Conservation (phyloP, 2,113 vertebrate species). For the Epinephelus moara region DNA sequence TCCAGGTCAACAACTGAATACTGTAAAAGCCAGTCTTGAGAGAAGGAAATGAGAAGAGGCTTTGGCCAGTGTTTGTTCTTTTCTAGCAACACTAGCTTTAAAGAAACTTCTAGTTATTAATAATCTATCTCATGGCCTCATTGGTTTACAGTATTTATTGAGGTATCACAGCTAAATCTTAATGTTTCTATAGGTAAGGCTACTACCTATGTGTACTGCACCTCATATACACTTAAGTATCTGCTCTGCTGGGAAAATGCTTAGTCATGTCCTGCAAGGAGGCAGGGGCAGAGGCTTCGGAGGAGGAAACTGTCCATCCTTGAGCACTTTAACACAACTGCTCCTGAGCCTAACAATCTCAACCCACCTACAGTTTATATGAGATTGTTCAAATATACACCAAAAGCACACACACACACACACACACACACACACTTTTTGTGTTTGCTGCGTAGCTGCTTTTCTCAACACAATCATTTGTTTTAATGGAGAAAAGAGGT, state of each 20-base stretch:
- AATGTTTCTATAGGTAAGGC: not conserved
- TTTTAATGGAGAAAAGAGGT: not conserved
- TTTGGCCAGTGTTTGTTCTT: not conserved
- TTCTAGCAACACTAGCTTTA: too few species aligned
- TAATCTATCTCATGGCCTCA: not conserved
- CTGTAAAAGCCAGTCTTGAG: not conserved
- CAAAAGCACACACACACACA: too few species aligned
- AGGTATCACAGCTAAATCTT: not conserved
- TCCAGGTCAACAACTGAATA: not conserved
- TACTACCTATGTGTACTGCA: not conserved
- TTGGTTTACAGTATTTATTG: not conserved
- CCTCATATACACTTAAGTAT: not conserved
- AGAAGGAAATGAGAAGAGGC: not conserved
- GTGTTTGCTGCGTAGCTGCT: too few species aligned
- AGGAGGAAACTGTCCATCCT: not conserved
- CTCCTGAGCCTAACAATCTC: not conserved
- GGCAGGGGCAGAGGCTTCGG: slow-evolving; percentile 13
- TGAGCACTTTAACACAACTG: not conserved
- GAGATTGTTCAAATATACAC: not conserved
- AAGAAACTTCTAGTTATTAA: not conserved
- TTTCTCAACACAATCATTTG: not conserved
- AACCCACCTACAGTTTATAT: not conserved
- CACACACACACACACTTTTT: too few species aligned
- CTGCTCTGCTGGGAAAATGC: slow-evolving; percentile 34
- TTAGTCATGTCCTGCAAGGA: slow-evolving; percentile 41